Evolutionary conservation across 2,113 vertebrate species (phyloP).

Genomic region (Triplophysa tibetana): DNA sequence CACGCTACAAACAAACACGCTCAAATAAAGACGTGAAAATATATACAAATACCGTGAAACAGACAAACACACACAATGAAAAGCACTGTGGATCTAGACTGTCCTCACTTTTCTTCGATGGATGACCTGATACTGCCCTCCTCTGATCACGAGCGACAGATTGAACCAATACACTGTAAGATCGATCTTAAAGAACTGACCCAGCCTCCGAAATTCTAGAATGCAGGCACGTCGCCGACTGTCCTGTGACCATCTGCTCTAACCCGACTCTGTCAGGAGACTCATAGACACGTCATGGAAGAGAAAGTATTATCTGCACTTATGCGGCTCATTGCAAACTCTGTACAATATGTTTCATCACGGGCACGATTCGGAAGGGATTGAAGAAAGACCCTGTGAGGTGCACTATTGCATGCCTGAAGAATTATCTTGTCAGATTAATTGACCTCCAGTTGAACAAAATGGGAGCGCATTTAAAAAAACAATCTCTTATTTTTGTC

Average conservation of each 20-base stretch:
- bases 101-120: conserved; percentile 25
- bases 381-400: conserved; percentile 69
- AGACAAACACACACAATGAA: conserved; percentile 16
- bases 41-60: background rate
- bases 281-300: background rate
- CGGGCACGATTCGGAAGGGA: background rate
- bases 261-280: background rate
- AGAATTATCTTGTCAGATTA: conserved; percentile 46
- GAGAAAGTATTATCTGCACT: conserved; percentile 12
- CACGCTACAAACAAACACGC: background rate
- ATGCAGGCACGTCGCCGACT: background rate
- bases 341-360: conserved; percentile 34
- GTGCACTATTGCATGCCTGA: conserved; percentile 80
- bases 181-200: conserved; percentile 3
- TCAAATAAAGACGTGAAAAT: conserved; percentile 24
- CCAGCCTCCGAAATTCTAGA: conserved; percentile 17
- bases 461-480: conserved; percentile 23
- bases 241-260: background rate
- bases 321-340: conserved; percentile 22
- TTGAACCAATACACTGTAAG: conserved; percentile 73
- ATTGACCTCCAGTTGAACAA: conserved; percentile 27
- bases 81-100: conserved; percentile 50
- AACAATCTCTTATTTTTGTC: conserved; percentile 33
- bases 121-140: conserved; percentile 32
- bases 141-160: conserved; percentile 36